Conservation (phyloP, 2,797 vertebrate species). For the Sylvia borin region DNA sequence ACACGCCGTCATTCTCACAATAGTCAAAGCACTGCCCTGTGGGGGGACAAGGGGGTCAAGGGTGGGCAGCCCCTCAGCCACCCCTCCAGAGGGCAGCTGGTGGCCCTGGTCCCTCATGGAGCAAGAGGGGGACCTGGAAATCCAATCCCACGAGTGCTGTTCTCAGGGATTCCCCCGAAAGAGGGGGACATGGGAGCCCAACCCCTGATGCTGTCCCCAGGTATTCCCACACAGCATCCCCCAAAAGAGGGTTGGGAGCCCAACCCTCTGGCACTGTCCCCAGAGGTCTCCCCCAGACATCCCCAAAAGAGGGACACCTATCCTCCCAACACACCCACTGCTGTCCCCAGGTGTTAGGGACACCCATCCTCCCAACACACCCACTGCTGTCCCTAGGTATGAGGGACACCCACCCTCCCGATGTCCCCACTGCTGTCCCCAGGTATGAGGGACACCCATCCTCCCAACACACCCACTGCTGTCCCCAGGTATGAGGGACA, state of each 20-base stretch:
- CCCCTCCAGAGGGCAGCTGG: neutral
- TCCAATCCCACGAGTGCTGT: rapidly evolving
- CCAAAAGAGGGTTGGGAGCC: neutral
- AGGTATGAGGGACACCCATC: too few species aligned
- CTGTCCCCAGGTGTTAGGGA: too few species aligned
- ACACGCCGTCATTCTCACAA: constrained; percentile 87
- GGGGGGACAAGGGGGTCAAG: neutral
- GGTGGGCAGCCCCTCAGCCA: neutral
- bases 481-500: neutral
- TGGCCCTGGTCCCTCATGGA: rapidly evolving
- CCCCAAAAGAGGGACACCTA: neutral
- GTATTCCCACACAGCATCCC: neutral
- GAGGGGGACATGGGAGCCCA: neutral
- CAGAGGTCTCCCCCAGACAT: neutral
- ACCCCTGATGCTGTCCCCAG: neutral
- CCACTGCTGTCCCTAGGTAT: neutral
- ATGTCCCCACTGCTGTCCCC: rapidly evolving
- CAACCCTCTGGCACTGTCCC: neutral
- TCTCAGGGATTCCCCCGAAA: neutral
- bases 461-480: rapidly evolving
- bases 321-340: too few species aligned
- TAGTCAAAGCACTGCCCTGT: constrained; percentile 87
- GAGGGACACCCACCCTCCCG: rapidly evolving
- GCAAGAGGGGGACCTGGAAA: neutral
- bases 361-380: neutral